A percentile compares a stretch with the other conserved stretches of the same genome.
Conservation (phyloP, 2,888 invertebrate species). For the Argyresthia albistria region DNA sequence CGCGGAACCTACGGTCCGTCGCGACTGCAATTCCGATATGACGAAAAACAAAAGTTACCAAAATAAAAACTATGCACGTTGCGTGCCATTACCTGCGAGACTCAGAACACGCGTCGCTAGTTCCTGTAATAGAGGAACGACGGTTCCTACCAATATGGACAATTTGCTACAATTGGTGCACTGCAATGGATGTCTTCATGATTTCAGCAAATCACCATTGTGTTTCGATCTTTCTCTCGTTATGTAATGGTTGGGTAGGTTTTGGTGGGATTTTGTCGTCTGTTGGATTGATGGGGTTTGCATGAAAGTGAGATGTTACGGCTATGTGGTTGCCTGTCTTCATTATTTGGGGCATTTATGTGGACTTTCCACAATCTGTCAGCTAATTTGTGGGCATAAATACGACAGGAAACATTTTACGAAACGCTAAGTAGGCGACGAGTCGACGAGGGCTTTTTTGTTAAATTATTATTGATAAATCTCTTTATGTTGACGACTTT, state of each 20-base stretch:
- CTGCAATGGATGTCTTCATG: background rate
- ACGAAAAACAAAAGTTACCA: slow-evolving; percentile 36
- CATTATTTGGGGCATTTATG: too few relatives aligned
- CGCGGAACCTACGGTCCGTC: slow-evolving; percentile 32
- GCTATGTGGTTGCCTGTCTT: too few relatives aligned
- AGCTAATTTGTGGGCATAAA: too few relatives aligned
- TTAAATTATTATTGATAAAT: too few relatives aligned
- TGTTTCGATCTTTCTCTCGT: slow-evolving; percentile 27
- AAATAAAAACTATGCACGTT: slow-evolving; percentile 34
- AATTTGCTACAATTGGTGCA: background rate
- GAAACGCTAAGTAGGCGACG: too few relatives aligned
- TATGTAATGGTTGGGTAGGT: slow-evolving; percentile 37
- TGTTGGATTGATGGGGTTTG: background rate
- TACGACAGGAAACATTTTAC: too few relatives aligned
- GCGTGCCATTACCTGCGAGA: slow-evolving; percentile 17
- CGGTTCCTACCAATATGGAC: background rate
- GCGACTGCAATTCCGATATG: slow-evolving; percentile 45
- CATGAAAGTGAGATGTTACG: background rate
- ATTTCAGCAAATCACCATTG: background rate
- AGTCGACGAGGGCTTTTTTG: too few relatives aligned
- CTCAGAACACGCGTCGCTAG: slow-evolving; percentile 40
- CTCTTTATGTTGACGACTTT: too few relatives aligned
- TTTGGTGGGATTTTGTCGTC: slow-evolving; percentile 22
- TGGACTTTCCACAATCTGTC: too few relatives aligned
- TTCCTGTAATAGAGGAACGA: slow-evolving; percentile 41